These are phyloP conservation scores for Tetropium fuscum DNA, from an alignment of 2,888 invertebrate species.

Conservation along the genomic window DNA sequence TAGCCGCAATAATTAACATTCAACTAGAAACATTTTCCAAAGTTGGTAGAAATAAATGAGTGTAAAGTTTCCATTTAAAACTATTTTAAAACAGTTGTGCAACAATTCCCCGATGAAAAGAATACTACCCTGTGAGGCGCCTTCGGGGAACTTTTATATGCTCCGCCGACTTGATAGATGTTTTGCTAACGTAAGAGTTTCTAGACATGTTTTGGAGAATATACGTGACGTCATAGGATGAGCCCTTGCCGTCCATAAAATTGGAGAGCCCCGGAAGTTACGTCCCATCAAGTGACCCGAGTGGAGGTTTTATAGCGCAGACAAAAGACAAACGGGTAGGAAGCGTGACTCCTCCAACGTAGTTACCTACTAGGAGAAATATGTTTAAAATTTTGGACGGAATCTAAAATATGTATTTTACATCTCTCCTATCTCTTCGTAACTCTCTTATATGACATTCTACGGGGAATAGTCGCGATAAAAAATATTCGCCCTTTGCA, in stretches of 20 bases:
- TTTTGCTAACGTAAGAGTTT: background rate
- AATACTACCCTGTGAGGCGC: background rate
- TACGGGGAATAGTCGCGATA: background rate
- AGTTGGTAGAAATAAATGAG: too few relatives aligned
- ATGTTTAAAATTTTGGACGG: background rate
- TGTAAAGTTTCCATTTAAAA: too few relatives aligned
- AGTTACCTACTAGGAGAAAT: slow-evolving; percentile 5
- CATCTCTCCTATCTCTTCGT: background rate
- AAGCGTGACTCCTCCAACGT: slow-evolving; percentile 11
- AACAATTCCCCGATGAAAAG: background rate
- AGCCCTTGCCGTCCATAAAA: slow-evolving; percentile 13
- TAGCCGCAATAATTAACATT: too few relatives aligned
- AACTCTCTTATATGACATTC: background rate
- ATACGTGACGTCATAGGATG: slow-evolving; percentile 9
- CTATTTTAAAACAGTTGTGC: too few relatives aligned
- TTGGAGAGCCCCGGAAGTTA: background rate
- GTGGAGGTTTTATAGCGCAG: slow-evolving; percentile 12
- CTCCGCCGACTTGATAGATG: slow-evolving; percentile 10
- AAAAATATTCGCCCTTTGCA: background rate
- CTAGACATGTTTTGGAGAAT: background rate
- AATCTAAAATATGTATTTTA: background rate
- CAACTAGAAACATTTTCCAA: too few relatives aligned
- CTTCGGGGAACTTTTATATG: background rate
- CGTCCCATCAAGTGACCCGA: slow-evolving; percentile 20
- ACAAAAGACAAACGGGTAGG: slow-evolving; percentile 14